Evolutionary conservation across 2,797 vertebrate genomes (phyloP), one percentile per base, ranked within the genome.

Genomic region (Dryobates pubescens): DNA sequence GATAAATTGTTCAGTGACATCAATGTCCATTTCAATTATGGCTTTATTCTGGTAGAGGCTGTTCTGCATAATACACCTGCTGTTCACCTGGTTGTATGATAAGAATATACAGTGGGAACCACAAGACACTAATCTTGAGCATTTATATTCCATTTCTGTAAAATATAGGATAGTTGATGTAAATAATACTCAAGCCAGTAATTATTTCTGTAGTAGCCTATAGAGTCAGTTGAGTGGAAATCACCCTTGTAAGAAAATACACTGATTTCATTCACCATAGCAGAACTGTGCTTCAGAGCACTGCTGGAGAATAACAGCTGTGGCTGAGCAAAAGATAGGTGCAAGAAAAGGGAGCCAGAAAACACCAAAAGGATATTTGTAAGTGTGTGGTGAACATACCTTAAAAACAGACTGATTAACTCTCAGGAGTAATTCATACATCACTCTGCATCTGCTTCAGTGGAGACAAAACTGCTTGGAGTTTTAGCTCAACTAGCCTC

Each of bases 1-100:
- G 95, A 96, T 94, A 92, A 96, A 97, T 97, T 84, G 91, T 75
- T 89, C 86, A 49, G 91, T 93, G 95, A 86, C 88, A 88, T 69
- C 88, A 51, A 88, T 13, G 85, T 96, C 94, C 89, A 88, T 95
- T 96, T 93, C 93, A 94, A 95, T 97, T 94, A 94, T 49, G 79
- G 54, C 43, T 94, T 64, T 87, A 45, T 86, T 70, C 62, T 89
- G 41, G 61, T 24, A 34, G 61, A 78, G 36, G 26, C 83, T 83
- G 67, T 51, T 92, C 79, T 86, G 77, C 73, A 87, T 29, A 62
- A 76, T 1, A 27, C 17, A 89, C 92, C 89, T 92, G 58, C 69
- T 77, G 59, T 61, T 96, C 22, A 59, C 78, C 56, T 89, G 81
- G 5, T 20, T 74, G 24, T 43, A 30, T 15, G 83, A 5, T 23